A percentile compares a stretch with the other conserved stretches of the same genome.
These are phyloP conservation scores for Cryptoprocta ferox DNA, from an alignment of 2,797 vertebrate species.

Conservation along the genomic window DNA sequence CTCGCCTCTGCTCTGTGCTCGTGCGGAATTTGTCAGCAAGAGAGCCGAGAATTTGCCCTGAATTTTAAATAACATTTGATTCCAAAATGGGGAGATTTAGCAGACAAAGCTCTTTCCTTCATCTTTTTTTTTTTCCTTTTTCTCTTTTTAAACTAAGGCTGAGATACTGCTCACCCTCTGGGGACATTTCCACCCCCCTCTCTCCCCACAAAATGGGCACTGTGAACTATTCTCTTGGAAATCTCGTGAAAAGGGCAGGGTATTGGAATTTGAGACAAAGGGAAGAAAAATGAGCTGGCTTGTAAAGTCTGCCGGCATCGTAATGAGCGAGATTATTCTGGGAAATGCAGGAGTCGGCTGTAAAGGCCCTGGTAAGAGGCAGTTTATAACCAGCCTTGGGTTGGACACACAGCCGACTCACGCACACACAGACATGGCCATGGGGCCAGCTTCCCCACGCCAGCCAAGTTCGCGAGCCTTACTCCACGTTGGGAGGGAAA, in stretches of 20 bases:
- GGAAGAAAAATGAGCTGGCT: conserved; percentile 88
- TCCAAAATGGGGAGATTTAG: conserved; percentile 83
- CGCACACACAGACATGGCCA: not conserved
- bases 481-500: not conserved
- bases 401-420: conserved; percentile 36
- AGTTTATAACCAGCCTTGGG: conserved; percentile 64
- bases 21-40: conserved; percentile 77
- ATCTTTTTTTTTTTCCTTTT: conserved; percentile 54
- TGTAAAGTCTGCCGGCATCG: conserved; percentile 83
- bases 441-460: not conserved
- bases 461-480: not conserved
- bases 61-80: conserved; percentile 85
- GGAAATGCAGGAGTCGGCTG: conserved; percentile 76
- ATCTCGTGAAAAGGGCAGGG: conserved; percentile 87
- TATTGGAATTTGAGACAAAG: conserved; percentile 88
- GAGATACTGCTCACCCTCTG: conserved; percentile 77
- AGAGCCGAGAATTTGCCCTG: conserved; percentile 78
- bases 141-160: conserved; percentile 78
- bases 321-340: conserved; percentile 87
- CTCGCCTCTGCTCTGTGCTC: conserved; percentile 41
- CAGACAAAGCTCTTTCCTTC: conserved; percentile 78
- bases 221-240: conserved; percentile 83
- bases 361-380: conserved; percentile 38
- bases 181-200: conserved; percentile 61
- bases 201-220: conserved; percentile 62